Evolutionary conservation across 2,888 invertebrate species (phyloP).

Genomic region (Thecocarcelia acutangulata): DNA sequence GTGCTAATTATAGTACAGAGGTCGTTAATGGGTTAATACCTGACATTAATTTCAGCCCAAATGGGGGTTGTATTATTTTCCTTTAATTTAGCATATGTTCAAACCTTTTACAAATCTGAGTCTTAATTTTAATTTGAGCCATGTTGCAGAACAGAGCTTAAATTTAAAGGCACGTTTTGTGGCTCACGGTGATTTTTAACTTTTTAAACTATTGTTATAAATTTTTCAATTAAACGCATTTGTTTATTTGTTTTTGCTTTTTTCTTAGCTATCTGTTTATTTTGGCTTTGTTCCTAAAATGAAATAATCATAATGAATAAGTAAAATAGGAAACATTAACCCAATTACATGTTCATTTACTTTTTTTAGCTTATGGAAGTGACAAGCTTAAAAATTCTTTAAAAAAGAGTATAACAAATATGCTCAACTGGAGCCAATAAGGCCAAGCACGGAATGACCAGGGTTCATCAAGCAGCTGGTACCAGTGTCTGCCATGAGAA

Average conservation of each 20-base stretch:
- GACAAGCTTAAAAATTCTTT: slow-evolving; percentile 23
- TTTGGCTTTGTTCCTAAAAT: slow-evolving; percentile 62
- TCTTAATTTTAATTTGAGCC: slow-evolving; percentile 64
- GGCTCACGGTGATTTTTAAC: too few relatives aligned
- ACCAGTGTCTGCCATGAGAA: too few relatives aligned
- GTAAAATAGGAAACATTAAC: slow-evolving; percentile 51
- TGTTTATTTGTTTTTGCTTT: slow-evolving; percentile 25
- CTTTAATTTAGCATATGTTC: slow-evolving; percentile 7
- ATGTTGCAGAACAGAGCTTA: neutral
- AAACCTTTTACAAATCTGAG: slow-evolving; percentile 39
- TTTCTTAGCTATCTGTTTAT: neutral
- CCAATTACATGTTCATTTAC: slow-evolving; percentile 51
- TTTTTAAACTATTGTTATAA: slow-evolving; percentile 33
- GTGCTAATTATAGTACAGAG: too few relatives aligned
- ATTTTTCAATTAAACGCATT: slow-evolving; percentile 36
- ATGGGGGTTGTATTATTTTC: neutral
- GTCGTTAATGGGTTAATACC: too few relatives aligned
- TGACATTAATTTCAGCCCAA: too few relatives aligned
- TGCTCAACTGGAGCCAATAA: slow-evolving; percentile 46
- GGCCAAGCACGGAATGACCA: slow-evolving; percentile 29
- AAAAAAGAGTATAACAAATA: slow-evolving; percentile 11
- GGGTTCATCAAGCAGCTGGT: slow-evolving; percentile 42
- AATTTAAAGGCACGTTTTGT: too few relatives aligned
- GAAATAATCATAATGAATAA: slow-evolving; percentile 49
- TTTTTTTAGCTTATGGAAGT: slow-evolving; percentile 29